These are phyloP conservation scores for Eupeodes corollae DNA, from an alignment of 1,140 invertebrate species.

Conservation along the genomic window DNA sequence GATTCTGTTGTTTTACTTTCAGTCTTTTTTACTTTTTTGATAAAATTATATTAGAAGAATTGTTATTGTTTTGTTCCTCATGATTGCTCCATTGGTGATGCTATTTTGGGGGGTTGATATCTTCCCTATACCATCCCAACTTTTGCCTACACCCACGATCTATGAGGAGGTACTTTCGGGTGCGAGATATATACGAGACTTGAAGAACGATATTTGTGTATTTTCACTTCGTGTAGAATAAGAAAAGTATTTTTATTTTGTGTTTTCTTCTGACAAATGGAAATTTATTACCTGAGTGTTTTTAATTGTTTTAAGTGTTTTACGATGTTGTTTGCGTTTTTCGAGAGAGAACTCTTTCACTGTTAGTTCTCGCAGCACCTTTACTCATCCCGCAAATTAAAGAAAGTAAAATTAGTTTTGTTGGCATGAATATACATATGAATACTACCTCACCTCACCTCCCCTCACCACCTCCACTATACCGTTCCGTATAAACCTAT, in stretches of 20 bases:
- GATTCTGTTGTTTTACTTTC: no score
- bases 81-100: background rate
- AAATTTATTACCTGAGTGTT: constrained; percentile 29
- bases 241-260: background rate
- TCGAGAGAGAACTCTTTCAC: no score
- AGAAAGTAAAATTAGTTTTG: no score
- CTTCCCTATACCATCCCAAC: background rate
- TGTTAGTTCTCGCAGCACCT: no score
- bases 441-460: no score
- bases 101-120: background rate
- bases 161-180: constrained; percentile 1
- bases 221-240: background rate
- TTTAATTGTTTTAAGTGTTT: constrained; percentile 35
- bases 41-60: no score
- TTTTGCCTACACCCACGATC: constrained; percentile 18
- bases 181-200: background rate
- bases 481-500: no score
- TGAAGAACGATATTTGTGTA: background rate
- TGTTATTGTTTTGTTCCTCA: background rate
- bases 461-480: no score
- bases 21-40: no score
- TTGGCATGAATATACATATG: no score
- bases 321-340: constrained; percentile 2
- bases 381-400: background rate
- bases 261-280: background rate